phyloP scores from a whole-genome alignment of 2,113 vertebrate species.

The Cavia aperea region DNA sequence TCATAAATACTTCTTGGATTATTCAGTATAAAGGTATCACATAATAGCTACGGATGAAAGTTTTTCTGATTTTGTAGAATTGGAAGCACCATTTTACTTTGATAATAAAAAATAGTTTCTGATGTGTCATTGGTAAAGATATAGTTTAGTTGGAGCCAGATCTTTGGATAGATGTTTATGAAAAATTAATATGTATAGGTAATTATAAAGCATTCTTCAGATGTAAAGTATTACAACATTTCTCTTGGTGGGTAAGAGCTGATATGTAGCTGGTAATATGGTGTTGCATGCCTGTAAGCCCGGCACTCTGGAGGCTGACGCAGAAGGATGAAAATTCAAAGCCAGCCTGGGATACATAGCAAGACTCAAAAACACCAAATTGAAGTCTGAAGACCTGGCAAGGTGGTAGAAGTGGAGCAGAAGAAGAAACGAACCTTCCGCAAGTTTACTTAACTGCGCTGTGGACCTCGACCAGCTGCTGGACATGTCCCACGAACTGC shows the following conservation, averaged over 20 bases:
- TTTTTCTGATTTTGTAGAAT: background rate
- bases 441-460: no score
- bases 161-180: background rate
- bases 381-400: no score
- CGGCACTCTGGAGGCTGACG: background rate
- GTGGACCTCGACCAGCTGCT: no score
- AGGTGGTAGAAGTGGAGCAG: no score
- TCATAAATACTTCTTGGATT: background rate
- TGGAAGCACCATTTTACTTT: slow-evolving; percentile 22
- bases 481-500: no score
- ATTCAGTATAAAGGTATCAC: background rate
- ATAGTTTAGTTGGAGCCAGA: background rate
- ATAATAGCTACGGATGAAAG: background rate
- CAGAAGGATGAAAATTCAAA: background rate
- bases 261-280: background rate
- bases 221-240: slow-evolving; percentile 7
- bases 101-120: background rate
- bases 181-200: background rate
- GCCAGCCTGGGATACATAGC: background rate
- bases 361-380: background rate
- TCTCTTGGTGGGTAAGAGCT: background rate
- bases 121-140: background rate
- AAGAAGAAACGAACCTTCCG: no score
- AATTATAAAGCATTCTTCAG: background rate
- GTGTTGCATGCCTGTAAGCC: background rate